Evolutionary conservation across 2,797 vertebrate genomes (phyloP).

Genomic region (Oceanodroma leucorhoa): DNA sequence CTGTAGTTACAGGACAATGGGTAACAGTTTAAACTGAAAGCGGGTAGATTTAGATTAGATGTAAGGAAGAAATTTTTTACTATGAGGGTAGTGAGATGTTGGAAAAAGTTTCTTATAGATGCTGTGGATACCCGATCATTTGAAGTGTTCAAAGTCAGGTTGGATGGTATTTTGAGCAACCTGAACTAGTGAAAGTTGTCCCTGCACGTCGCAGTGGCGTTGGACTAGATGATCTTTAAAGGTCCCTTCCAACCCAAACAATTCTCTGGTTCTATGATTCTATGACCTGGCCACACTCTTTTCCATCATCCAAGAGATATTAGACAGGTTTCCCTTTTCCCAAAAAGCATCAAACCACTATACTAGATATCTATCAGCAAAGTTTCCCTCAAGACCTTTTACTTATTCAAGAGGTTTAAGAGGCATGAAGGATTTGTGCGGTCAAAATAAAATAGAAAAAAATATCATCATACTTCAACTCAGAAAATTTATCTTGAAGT

Average conservation of each 20-base stretch:
- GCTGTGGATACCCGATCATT: too few relatives aligned
- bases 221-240: too few relatives aligned
- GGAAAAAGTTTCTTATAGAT: background rate
- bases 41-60: background rate
- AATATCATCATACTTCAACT: background rate
- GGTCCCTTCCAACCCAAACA: too few relatives aligned
- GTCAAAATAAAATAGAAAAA: background rate
- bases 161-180: too few relatives aligned
- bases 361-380: background rate
- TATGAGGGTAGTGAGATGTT: background rate
- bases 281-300: background rate
- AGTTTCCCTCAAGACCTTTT: background rate
- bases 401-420: background rate
- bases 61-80: background rate
- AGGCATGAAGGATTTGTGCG: background rate
- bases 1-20: background rate
- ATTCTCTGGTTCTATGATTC: background rate
- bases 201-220: too few relatives aligned
- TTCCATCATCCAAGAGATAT: background rate
- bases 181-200: too few relatives aligned
- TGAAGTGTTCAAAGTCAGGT: too few relatives aligned
- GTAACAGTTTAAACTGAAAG: background rate
- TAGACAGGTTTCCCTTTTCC: background rate
- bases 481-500: background rate
- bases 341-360: background rate